Evolutionary conservation across 2,797 vertebrate genomes (phyloP).

Genomic region (Sebastes nivosus): DNA sequence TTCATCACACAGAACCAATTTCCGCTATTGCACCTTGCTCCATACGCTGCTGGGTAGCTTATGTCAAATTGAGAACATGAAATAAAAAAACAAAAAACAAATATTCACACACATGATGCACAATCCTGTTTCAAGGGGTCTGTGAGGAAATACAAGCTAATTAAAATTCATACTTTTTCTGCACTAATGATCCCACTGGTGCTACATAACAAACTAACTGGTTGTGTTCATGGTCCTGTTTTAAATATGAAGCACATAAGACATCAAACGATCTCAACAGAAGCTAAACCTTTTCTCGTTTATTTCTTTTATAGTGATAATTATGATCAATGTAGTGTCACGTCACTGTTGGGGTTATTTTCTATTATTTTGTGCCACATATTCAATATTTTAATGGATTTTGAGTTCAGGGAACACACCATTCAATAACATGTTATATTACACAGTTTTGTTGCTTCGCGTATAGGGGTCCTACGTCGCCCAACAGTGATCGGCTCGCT

Average conservation of each 20-base stretch:
- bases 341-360: neutral
- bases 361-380: neutral
- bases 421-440: constrained; percentile 22
- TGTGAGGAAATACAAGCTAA: neutral
- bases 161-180: neutral
- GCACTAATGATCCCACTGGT: neutral
- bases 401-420: constrained; percentile 26
- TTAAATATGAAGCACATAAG: constrained; percentile 26
- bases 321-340: constrained; percentile 8
- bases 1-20: neutral
- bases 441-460: no score
- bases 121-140: neutral
- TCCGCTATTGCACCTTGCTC: neutral
- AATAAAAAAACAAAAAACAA: neutral
- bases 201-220: neutral
- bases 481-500: no score
- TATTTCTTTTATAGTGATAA: neutral
- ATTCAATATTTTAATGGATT: constrained; percentile 15
- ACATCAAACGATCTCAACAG: constrained; percentile 5
- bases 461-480: rapidly evolving
- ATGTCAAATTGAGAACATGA: neutral
- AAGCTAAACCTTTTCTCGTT: constrained; percentile 10
- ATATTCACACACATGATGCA: neutral
- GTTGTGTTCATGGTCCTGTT: neutral
- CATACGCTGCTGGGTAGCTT: constrained; percentile 18